These are phyloP conservation scores for Acanthiza pusilla DNA, from an alignment of 2,797 vertebrate genomes.

Conservation along the genomic window DNA sequence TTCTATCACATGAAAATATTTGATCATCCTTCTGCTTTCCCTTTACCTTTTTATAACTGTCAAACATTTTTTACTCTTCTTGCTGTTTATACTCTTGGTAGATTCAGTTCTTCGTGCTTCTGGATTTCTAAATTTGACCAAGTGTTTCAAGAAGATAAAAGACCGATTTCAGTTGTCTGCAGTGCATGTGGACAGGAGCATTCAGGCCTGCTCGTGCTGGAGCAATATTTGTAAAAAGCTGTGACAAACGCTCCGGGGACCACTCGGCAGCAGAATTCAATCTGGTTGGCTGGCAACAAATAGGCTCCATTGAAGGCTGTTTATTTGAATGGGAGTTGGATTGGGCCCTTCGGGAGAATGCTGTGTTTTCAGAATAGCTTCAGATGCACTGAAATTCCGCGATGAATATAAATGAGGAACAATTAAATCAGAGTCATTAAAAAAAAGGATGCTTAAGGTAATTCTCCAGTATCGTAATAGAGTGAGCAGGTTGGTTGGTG, in stretches of 20 bases:
- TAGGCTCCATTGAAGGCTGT: constrained; percentile 54
- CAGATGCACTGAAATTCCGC: constrained; percentile 19
- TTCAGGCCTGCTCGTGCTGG: constrained; percentile 16
- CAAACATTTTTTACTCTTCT: neutral
- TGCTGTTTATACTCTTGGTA: neutral
- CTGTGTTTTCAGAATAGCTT: constrained; percentile 43
- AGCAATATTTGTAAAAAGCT: constrained; percentile 46
- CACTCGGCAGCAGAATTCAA: constrained; percentile 32
- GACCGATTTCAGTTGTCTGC: neutral
- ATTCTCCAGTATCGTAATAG: neutral
- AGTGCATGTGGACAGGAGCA: constrained; percentile 1
- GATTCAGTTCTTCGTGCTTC: neutral
- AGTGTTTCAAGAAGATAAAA: neutral
- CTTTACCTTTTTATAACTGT: neutral
- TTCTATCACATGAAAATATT: neutral
- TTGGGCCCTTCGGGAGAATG: constrained; percentile 39
- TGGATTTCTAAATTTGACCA: neutral
- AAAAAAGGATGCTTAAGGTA: neutral
- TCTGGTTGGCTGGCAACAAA: constrained; percentile 59
- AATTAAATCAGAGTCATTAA: constrained; percentile 42
- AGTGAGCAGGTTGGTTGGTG: neutral
- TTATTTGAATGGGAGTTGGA: constrained; percentile 63
- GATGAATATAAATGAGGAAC: constrained; percentile 54
- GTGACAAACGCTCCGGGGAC: constrained; percentile 39
- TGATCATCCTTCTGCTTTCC: neutral